These are phyloP conservation scores for Aphaenogaster floridana DNA, from an alignment of 1,140 invertebrate genomes.

Conservation along the genomic window DNA sequence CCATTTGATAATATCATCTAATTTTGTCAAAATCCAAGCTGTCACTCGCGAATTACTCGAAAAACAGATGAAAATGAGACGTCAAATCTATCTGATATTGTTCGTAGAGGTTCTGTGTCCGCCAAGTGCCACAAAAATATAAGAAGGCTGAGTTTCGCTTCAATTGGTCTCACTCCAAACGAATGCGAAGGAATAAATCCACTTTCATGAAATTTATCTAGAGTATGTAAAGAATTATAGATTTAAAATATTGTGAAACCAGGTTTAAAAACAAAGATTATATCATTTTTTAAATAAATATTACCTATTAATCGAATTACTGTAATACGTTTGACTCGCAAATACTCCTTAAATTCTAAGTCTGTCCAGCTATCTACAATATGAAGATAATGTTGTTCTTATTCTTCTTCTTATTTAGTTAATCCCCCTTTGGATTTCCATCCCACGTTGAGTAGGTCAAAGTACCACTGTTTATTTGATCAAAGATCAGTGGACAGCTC, in stretches of 20 bases:
- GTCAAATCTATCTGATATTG: constrained; percentile 11
- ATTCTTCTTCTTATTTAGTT: no score
- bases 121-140: constrained; percentile 13
- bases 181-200: constrained; percentile 18
- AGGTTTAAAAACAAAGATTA: not conserved
- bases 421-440: no score
- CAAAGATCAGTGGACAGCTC: no score
- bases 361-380: not conserved
- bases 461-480: no score
- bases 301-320: constrained; percentile 3
- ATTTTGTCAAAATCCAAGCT: constrained; percentile 22
- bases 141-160: constrained; percentile 13
- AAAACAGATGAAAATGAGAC: not conserved
- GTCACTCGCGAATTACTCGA: constrained; percentile 1
- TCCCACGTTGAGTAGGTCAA: no score
- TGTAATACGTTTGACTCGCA: not conserved
- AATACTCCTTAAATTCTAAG: constrained; percentile 4
- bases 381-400: no score
- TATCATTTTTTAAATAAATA: constrained; percentile 6
- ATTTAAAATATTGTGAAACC: not conserved
- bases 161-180: constrained; percentile 1
- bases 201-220: constrained; percentile 21
- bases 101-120: constrained; percentile 5
- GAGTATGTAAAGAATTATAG: not conserved
- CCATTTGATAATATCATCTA: not conserved